A percentile compares a stretch with the other conserved stretches of the same genome.
phyloP scores from a whole-genome alignment of 1,140 invertebrate species.

The Drosophila erecta region DNA sequence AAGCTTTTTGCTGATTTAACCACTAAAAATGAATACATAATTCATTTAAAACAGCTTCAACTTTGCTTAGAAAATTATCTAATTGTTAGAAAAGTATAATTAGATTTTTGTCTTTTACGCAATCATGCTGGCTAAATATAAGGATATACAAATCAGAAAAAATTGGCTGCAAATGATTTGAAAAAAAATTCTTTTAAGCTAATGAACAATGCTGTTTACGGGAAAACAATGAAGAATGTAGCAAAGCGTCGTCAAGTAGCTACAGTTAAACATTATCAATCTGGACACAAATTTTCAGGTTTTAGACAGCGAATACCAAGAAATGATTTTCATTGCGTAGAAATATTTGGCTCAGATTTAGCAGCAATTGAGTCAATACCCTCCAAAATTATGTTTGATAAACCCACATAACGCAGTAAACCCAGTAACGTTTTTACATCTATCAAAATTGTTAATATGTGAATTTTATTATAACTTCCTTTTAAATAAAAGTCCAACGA shows the following conservation, averaged over 20 bases:
- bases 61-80: background rate
- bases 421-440: too few species aligned
- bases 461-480: too few species aligned
- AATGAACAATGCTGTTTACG: background rate
- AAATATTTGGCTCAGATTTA: too few species aligned
- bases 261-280: background rate
- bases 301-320: slow-evolving; percentile 11
- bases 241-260: background rate
- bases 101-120: background rate
- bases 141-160: background rate
- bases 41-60: slow-evolving; percentile 6
- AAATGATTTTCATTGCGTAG: background rate
- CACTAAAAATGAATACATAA: background rate
- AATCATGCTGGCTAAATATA: background rate
- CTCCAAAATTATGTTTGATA: too few species aligned
- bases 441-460: too few species aligned
- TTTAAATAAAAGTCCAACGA: too few species aligned
- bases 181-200: background rate
- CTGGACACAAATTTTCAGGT: background rate
- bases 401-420: too few species aligned
- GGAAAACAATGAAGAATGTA: background rate
- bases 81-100: slow-evolving; percentile 1
- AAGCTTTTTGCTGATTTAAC: background rate
- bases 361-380: too few species aligned
- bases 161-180: slow-evolving; percentile 1